phyloP scores from a whole-genome alignment of 2,113 vertebrate species.

The Mionectes macconnelli region DNA sequence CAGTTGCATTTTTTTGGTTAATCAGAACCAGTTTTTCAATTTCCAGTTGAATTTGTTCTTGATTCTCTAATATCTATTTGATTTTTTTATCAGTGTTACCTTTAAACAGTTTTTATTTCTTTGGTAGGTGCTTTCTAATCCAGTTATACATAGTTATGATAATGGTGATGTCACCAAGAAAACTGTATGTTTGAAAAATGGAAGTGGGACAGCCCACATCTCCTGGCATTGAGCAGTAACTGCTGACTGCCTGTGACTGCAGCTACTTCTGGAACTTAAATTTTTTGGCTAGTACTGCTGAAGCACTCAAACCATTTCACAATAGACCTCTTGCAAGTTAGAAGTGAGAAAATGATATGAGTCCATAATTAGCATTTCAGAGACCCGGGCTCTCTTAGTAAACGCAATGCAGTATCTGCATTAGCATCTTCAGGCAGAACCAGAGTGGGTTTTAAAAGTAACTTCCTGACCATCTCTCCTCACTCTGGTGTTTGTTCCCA shows the following conservation, averaged over 20 bases:
- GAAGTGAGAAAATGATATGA: neutral
- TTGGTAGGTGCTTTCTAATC: neutral
- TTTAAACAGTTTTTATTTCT: neutral
- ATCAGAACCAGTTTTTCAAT: neutral
- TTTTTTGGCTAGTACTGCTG: slow-evolving; percentile 12
- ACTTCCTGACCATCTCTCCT: neutral
- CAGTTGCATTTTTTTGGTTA: neutral
- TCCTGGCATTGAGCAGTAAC: neutral
- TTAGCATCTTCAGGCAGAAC: neutral
- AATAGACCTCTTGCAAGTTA: neutral
- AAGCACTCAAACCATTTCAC: slow-evolving; percentile 6
- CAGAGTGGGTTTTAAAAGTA: neutral
- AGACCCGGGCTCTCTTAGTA: neutral
- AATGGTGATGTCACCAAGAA: neutral
- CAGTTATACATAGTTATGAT: neutral
- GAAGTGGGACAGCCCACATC: neutral
- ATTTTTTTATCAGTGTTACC: neutral
- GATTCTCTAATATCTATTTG: neutral
- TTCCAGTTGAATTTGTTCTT: neutral
- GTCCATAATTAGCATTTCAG: neutral
- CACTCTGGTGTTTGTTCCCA: neutral
- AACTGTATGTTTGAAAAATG: neutral
- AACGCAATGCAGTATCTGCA: neutral
- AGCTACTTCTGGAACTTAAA: neutral
- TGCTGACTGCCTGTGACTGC: neutral